Evolutionary conservation across 2,113 vertebrate genomes (phyloP).

Genomic region (Microtus richardsoni): DNA sequence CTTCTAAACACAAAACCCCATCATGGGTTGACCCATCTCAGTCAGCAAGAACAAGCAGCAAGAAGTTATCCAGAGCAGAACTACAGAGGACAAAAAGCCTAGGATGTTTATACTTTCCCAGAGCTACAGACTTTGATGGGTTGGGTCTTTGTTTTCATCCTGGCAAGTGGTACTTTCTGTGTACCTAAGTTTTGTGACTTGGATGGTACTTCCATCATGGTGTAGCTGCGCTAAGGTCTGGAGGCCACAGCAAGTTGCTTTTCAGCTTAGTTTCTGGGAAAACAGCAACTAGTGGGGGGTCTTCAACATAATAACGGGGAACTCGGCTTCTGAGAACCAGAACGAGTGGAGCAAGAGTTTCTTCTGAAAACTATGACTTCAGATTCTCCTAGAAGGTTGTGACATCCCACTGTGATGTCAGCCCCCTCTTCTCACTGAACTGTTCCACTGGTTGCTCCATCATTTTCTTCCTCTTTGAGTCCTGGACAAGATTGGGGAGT

Average conservation of each 20-base stretch:
- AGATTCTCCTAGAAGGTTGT: neutral
- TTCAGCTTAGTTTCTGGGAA: neutral
- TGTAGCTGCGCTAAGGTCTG: neutral
- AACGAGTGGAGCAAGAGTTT: neutral
- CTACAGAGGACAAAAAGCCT: neutral
- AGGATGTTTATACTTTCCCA: neutral
- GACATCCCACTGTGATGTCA: rapidly evolving
- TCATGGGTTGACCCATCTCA: neutral
- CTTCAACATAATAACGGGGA: rapidly evolving
- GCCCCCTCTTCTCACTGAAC: rapidly evolving
- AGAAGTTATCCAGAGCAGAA: neutral
- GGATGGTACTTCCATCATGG: neutral
- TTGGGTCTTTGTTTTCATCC: neutral
- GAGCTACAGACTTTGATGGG: too few relatives aligned
- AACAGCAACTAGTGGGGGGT: too few relatives aligned
- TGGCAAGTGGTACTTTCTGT: neutral
- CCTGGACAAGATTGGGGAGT: too few relatives aligned
- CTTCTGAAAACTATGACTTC: neutral
- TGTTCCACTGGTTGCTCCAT: neutral
- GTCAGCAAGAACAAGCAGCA: neutral
- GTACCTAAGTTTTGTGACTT: neutral
- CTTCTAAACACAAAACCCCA: neutral
- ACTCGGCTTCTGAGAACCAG: neutral
- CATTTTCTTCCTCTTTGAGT: neutral
- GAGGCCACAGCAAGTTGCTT: neutral